Percentiles rank a stretch among this genome's conserved stretches.
These are phyloP conservation scores for Paragorgia papillata DNA, from an alignment of 92 coral and sea anemone genomes.

Conservation along the genomic window DNA sequence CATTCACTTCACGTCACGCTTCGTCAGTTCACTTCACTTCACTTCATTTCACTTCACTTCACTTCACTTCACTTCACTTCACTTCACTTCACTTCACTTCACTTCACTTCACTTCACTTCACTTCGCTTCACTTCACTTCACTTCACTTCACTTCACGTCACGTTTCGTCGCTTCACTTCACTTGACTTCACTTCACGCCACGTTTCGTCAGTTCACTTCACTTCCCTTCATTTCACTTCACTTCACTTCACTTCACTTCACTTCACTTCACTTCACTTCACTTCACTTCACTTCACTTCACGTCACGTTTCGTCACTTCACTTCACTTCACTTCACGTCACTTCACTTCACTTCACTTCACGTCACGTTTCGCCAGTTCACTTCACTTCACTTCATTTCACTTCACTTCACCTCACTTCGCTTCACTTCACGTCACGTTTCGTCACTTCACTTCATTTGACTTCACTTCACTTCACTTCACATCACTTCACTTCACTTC, in stretches of 20 bases:
- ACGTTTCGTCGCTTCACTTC: background rate
- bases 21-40: too few relatives aligned
- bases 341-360: too few relatives aligned
- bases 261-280: background rate
- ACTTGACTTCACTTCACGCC: background rate
- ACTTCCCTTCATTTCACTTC: background rate
- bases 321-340: background rate
- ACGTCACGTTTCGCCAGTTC: too few relatives aligned
- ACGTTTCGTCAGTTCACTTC: background rate
- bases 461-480: too few relatives aligned
- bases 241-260: background rate
- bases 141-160: background rate
- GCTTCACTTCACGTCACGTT: too few relatives aligned
- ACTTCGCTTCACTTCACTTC: constrained; percentile 2
- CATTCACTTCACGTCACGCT: background rate
- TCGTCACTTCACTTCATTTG: too few relatives aligned
- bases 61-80: too few relatives aligned
- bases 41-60: background rate
- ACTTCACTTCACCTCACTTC: too few relatives aligned
- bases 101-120: constrained; percentile 16
- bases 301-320: background rate
- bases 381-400: too few relatives aligned
- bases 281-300: background rate
- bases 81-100: too few relatives aligned
- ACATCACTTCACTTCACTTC: too few relatives aligned